phyloP scores from a whole-genome alignment of 2,888 invertebrate genomes.

The Rotaria sp. region DNA sequence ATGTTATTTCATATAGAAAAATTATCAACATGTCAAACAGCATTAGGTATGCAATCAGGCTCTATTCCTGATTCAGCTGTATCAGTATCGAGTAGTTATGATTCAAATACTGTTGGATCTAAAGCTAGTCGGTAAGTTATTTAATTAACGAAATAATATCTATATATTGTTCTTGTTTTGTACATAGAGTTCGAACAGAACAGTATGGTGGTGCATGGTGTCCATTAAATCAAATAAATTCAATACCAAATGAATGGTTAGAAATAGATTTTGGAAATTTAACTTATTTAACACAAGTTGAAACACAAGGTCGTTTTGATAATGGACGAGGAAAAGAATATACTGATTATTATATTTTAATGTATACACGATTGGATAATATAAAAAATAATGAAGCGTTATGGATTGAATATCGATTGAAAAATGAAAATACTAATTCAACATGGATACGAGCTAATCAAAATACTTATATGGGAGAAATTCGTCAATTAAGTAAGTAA shows the following conservation, averaged over 20 bases:
- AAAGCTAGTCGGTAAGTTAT: slow-evolving; percentile 71
- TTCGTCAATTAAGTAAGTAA: slow-evolving; percentile 61
- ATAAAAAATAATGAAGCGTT: not conserved
- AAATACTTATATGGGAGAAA: slow-evolving; percentile 75
- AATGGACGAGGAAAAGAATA: slow-evolving; percentile 63
- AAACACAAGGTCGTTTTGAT: slow-evolving; percentile 84
- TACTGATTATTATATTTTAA: slow-evolving; percentile 22
- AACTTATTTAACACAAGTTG: slow-evolving; percentile 73
- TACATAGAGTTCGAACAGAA: slow-evolving; percentile 71
- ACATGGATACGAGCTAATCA: slow-evolving; percentile 59
- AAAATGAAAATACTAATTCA: not conserved
- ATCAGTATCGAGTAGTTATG: slow-evolving; percentile 75
- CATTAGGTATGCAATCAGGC: slow-evolving; percentile 78
- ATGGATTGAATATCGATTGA: slow-evolving; percentile 24
- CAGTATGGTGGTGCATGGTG: slow-evolving; percentile 85
- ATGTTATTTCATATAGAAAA: not conserved
- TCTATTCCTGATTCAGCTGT: slow-evolving; percentile 72
- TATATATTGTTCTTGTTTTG: slow-evolving; percentile 34
- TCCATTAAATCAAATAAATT: slow-evolving; percentile 70
- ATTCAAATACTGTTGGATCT: slow-evolving; percentile 74
- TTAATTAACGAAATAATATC: too few species aligned
- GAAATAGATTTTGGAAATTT: slow-evolving; percentile 72
- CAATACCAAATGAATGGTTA: slow-evolving; percentile 66
- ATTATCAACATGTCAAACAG: slow-evolving; percentile 62
- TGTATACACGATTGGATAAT: not conserved